Base-by-base conservation (phyloP, 2,113 vertebrate species). In the Sapayoa aenigma region DNA sequence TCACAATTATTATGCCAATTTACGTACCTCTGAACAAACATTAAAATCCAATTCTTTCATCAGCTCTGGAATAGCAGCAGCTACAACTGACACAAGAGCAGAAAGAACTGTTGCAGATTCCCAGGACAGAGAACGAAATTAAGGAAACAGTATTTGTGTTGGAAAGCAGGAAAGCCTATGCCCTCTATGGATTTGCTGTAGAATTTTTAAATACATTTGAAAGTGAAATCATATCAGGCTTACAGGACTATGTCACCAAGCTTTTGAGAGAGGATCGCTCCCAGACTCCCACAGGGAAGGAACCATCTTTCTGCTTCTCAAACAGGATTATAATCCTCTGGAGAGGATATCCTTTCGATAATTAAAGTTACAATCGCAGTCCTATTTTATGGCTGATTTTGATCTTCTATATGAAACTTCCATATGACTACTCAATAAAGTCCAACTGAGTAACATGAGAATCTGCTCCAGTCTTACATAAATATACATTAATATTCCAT, bases 201-300 rank as follows among this genome's bases (percentile, higher is more conserved):
- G 96, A 84, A 96, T 97, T 97, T 96, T 97, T 94, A 95, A 97
- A 97, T 93, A 95, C 92, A 97, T 97, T 97, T 97, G 92, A 97
- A 97, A 96, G 94, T 94, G 95, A 96, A 97, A 97, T 97, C 73
- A 92, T 87, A 92, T 84, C 93, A 84, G 72, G 63, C 93, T 93
- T 96, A 55, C 79, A 96, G 72, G 96, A 93, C 95, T 94, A 53
- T 95, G 95, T 89, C 96, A 97, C 95, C 88, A 92, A 96, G 95
- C 95, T 96, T 96, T 92, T 87, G 92, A 96, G 93, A 91, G 73
- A 95, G 90, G 92, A 97, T 96, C 83, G n/a, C 80, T 94, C 95
- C 83, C 88, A 93, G 90, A 84, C 42, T 96, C 96, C 95, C 95
- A 92, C 17, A 94, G 95, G 96, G 90, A 95, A 95, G 93, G 33